A percentile compares a stretch with the other conserved stretches of the same genome.
These are phyloP conservation scores for Columba janthina DNA, from an alignment of 2,113 vertebrate species.

Conservation along the genomic window DNA sequence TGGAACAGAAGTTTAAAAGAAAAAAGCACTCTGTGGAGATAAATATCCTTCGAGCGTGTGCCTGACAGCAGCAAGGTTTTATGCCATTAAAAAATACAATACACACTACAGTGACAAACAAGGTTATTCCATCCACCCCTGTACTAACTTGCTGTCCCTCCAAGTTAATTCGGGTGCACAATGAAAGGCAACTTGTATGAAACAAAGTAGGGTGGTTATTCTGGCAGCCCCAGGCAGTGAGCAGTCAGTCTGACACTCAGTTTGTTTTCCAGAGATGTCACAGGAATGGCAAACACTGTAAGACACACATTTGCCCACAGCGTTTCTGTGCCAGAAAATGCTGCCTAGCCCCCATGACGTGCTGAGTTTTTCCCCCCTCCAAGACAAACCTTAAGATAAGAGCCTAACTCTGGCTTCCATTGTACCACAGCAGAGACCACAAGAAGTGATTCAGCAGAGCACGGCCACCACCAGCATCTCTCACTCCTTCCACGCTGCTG, in stretches of 20 bases:
- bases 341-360: background rate
- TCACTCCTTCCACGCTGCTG: background rate
- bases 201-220: background rate
- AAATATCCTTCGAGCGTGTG: background rate
- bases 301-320: background rate
- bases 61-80: background rate
- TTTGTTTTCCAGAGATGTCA: background rate
- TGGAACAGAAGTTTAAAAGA: background rate
- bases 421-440: conserved; percentile 8
- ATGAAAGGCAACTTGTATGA: background rate
- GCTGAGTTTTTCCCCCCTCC: background rate
- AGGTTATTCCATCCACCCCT: background rate
- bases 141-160: background rate
- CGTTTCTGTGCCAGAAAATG: background rate
- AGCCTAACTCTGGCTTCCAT: background rate
- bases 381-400: background rate
- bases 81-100: background rate
- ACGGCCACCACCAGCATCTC: background rate
- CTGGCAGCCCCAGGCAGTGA: background rate
- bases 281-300: background rate
- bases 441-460: conserved; percentile 32
- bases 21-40: background rate
- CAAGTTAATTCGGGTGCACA: background rate
- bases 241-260: background rate
- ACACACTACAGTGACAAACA: background rate